Evolutionary conservation across 2,113 vertebrate genomes (phyloP).

Genomic region (Hypocryptadius cinnamomeus): DNA sequence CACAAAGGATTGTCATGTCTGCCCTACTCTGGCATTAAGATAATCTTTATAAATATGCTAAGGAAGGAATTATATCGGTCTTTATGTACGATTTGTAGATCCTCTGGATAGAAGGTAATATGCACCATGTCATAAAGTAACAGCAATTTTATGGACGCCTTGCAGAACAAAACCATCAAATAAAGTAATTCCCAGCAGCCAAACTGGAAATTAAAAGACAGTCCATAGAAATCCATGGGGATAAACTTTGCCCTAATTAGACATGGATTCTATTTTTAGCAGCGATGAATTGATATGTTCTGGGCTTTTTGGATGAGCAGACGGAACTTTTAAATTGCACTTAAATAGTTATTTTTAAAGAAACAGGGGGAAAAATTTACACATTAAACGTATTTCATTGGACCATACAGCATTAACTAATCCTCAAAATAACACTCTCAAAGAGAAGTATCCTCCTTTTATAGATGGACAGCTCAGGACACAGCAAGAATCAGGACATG

Average conservation of each 20-base stretch:
- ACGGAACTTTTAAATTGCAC: not conserved
- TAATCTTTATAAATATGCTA: not conserved
- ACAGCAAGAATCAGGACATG: not conserved
- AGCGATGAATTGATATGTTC: not conserved
- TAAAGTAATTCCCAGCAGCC: not conserved
- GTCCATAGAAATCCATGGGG: not conserved
- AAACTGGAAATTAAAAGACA: constrained; percentile 3
- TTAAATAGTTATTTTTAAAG: not conserved
- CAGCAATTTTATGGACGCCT: not conserved
- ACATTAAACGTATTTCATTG: rapidly evolving
- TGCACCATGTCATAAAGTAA: not conserved
- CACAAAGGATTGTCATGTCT: not conserved
- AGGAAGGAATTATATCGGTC: not conserved
- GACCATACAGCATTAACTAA: not conserved
- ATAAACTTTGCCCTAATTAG: constrained; percentile 32
- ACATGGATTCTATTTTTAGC: not conserved
- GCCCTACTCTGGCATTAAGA: not conserved
- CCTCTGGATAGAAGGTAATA: not conserved
- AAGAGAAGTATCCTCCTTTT: not conserved
- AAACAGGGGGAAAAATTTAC: not conserved
- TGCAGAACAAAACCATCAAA: not conserved
- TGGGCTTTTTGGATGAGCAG: not conserved
- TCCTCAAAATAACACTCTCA: not conserved
- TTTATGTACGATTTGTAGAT: not conserved
- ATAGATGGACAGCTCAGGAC: not conserved